These are phyloP conservation scores for Catajapyx aquilonaris DNA, from an alignment of 1,140 invertebrate species.

Conservation along the genomic window DNA sequence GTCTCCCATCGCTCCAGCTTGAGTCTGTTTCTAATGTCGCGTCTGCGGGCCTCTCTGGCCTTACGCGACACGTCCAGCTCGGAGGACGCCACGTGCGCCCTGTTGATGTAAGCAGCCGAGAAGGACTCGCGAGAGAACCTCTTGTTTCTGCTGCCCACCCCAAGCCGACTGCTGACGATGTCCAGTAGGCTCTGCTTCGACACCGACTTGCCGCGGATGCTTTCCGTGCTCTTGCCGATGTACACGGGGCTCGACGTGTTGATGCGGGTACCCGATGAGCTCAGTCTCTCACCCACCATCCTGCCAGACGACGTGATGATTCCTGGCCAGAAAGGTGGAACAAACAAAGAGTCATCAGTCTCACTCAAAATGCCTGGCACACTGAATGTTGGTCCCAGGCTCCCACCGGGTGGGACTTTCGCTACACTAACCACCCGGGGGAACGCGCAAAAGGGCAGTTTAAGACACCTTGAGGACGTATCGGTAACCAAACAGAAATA, in stretches of 20 bases:
- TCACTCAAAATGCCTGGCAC: no score
- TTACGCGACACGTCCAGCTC: conserved; percentile 50
- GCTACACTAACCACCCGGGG: no score
- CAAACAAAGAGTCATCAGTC: background rate
- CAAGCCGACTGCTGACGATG: conserved; percentile 40
- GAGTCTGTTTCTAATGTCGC: conserved; percentile 37
- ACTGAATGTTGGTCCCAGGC: no score
- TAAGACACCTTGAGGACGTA: no score
- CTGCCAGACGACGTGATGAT: conserved; percentile 29
- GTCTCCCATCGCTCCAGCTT: conserved; percentile 31
- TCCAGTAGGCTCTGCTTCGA: conserved; percentile 37
- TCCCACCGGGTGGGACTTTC: no score
- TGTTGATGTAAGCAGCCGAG: conserved; percentile 43
- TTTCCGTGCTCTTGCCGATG: conserved; percentile 12
- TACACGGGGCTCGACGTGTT: conserved; percentile 23
- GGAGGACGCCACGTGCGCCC: conserved; percentile 31
- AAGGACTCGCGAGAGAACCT: conserved; percentile 48
- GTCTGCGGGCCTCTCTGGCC: conserved; percentile 26
- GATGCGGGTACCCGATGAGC: conserved; percentile 24
- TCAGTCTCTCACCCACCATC: conserved; percentile 23
- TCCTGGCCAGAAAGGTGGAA: conserved; percentile 23
- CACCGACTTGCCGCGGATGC: conserved; percentile 23
- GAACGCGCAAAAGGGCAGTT: no score
- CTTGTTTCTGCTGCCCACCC: conserved; percentile 26
- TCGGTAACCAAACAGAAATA: no score